These are phyloP conservation scores for Anguilla megastoma DNA, from an alignment of 2,797 vertebrate species.

Conservation along the genomic window DNA sequence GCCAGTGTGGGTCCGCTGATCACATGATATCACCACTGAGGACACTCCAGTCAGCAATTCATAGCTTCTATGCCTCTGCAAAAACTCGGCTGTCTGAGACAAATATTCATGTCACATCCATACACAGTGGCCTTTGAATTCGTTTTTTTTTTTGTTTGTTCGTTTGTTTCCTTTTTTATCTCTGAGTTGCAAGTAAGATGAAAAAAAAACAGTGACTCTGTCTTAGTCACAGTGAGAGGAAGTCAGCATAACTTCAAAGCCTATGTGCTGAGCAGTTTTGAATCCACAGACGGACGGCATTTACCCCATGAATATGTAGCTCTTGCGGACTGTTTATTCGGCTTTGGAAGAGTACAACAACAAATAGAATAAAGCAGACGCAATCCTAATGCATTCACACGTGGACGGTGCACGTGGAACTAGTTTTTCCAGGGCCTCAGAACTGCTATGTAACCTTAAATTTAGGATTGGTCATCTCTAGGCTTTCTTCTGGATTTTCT, in stretches of 20 bases:
- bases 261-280: not conserved
- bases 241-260: not conserved
- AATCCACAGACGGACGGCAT: not conserved
- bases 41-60: not conserved
- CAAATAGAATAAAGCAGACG: not conserved
- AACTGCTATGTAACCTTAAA: not conserved
- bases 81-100: not conserved
- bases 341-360: not conserved
- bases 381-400: not conserved
- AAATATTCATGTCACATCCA: conserved; percentile 24
- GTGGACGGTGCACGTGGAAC: not conserved
- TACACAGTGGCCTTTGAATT: not conserved
- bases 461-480: not conserved
- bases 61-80: not conserved
- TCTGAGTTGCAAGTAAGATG: not conserved
- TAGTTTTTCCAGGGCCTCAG: not conserved
- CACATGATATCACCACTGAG: not conserved
- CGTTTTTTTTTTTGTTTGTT: not conserved
- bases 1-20: not conserved
- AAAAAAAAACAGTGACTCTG: not conserved
- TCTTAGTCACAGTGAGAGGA: not conserved
- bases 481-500: too few relatives aligned
- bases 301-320: not conserved
- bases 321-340: not conserved
- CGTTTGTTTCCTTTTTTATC: not conserved